Percentiles rank a stretch among this genome's conserved stretches.
phyloP scores from a whole-genome alignment of 2,797 vertebrate genomes.

The Distichodus sexfasciatus region DNA sequence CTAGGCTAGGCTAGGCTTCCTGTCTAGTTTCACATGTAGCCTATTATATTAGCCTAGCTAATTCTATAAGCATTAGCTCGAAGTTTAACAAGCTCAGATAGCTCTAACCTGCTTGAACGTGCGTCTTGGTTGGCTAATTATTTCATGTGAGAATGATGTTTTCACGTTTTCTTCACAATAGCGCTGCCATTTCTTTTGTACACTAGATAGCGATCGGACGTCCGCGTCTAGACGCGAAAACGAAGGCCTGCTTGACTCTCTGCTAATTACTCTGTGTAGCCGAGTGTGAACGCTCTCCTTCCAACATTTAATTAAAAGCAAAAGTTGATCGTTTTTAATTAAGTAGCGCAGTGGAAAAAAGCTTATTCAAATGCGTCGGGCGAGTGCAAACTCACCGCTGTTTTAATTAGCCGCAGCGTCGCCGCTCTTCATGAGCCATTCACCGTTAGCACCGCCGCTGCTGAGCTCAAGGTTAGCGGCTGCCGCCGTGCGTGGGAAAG shows the following conservation, averaged over 20 bases:
- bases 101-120: no score
- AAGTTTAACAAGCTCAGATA: no score
- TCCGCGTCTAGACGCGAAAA: no score
- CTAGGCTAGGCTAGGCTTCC: no score
- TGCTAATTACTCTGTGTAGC: constrained; percentile 65
- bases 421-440: constrained; percentile 38
- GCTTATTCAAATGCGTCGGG: constrained; percentile 46
- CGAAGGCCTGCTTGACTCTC: constrained; percentile 56
- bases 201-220: no score
- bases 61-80: no score
- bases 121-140: no score
- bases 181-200: no score
- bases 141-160: no score
- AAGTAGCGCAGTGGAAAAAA: constrained; percentile 53
- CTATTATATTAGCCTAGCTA: no score
- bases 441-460: neutral
- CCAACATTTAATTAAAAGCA: constrained; percentile 61
- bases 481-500: neutral
- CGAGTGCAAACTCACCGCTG: constrained; percentile 51
- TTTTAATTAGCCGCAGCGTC: constrained; percentile 65
- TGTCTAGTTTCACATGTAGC: no score
- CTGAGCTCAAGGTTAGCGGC: constrained; percentile 2
- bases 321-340: constrained; percentile 64
- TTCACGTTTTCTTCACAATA: no score
- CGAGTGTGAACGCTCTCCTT: constrained; percentile 57